These are phyloP conservation scores for Apocheima hispidaria DNA, from an alignment of 2,888 invertebrate species.

Conservation along the genomic window DNA sequence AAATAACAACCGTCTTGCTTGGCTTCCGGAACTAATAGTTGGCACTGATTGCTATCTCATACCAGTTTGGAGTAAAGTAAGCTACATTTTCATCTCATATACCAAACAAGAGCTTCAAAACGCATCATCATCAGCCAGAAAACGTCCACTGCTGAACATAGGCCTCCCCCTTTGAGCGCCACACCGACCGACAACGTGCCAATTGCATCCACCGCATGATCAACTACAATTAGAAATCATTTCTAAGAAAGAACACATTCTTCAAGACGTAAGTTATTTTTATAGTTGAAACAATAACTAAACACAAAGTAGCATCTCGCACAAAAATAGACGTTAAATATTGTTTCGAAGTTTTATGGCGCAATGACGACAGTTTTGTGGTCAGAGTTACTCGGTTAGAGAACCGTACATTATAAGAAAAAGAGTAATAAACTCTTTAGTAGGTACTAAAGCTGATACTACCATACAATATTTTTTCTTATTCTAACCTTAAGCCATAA, in stretches of 20 bases:
- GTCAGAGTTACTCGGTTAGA: constrained; percentile 10
- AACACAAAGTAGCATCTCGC: constrained; percentile 7
- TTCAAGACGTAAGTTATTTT: not conserved
- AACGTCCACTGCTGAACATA: no score
- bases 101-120: no score
- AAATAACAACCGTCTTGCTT: no score
- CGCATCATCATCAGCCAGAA: no score
- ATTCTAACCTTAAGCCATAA: not conserved
- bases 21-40: no score
- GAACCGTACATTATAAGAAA: constrained; percentile 13
- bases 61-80: no score
- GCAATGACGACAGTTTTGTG: constrained; percentile 23
- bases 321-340: constrained; percentile 23
- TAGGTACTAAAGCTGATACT: not conserved
- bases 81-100: not conserved
- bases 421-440: constrained; percentile 12
- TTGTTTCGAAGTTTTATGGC: constrained; percentile 14
- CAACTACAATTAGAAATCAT: not conserved
- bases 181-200: no score
- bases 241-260: not conserved
- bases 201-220: no score
- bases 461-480: not conserved
- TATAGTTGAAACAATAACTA: not conserved
- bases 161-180: no score
- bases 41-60: no score